Conservation (phyloP, 2,797 vertebrate species). For the Sorex maritimensis region DNA sequence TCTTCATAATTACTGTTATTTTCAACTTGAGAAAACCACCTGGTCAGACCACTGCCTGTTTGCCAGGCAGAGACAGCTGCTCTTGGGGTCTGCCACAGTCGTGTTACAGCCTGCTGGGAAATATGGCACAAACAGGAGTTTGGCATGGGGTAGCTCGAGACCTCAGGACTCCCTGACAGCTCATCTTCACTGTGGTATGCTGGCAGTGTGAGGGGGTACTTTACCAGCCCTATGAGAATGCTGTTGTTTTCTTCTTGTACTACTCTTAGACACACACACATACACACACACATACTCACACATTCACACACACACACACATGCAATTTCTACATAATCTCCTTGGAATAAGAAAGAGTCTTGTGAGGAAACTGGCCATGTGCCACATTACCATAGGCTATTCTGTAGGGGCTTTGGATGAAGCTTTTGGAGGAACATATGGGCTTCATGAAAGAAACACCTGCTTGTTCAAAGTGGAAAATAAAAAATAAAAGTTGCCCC, state of each 20-base stretch:
- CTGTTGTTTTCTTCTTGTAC: background rate
- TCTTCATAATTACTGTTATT: slow-evolving; percentile 50
- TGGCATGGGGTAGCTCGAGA: slow-evolving; percentile 38
- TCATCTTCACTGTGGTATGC: slow-evolving; percentile 39
- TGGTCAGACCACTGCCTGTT: background rate
- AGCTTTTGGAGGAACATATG: slow-evolving; percentile 57
- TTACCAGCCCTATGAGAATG: background rate
- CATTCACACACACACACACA: background rate
- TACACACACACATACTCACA: background rate
- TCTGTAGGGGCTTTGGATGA: slow-evolving; percentile 61
- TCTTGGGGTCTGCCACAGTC: background rate
- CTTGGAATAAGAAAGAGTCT: slow-evolving; percentile 65
- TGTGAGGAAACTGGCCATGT: slow-evolving; percentile 37
- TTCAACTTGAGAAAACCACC: slow-evolving; percentile 70
- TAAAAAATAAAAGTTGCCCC: slow-evolving; percentile 71
- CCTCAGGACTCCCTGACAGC: background rate
- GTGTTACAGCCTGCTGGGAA: background rate
- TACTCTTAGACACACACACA: background rate
- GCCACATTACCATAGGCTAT: slow-evolving; percentile 45
- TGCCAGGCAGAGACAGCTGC: slow-evolving; percentile 69
- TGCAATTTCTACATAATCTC: background rate
- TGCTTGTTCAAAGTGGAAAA: slow-evolving; percentile 74
- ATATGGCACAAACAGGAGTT: background rate
- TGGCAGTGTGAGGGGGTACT: background rate
- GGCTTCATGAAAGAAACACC: slow-evolving; percentile 77